Percentiles rank a stretch among this genome's conserved stretches.
phyloP scores from a whole-genome alignment of 2,113 vertebrate species.

The Clarias gariepinus region DNA sequence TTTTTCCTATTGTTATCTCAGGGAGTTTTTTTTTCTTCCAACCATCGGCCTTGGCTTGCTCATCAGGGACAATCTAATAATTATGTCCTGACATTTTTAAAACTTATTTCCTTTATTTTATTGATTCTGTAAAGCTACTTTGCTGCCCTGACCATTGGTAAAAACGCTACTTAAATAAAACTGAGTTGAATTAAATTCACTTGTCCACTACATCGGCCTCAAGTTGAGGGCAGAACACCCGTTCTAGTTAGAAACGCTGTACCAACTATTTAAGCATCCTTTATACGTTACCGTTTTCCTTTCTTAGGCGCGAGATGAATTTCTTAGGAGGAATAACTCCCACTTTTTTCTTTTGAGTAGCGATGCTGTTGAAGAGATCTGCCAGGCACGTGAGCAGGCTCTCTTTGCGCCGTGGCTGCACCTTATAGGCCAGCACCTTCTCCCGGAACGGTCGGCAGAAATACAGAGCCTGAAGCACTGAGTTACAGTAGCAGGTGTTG shows the following conservation, averaged over 20 bases:
- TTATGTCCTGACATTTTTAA: no score
- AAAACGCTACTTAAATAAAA: no score
- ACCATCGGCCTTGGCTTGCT: no score
- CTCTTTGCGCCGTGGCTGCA: conserved; percentile 88
- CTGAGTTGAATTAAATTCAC: no score
- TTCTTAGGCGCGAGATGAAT: conserved; percentile 88
- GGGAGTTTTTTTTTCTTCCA: no score
- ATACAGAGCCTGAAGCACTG: conserved; percentile 91
- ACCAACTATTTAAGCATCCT: not conserved
- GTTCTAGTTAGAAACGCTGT: not conserved
- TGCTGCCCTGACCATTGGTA: no score
- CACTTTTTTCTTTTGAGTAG: conserved; percentile 93
- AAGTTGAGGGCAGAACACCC: no score
- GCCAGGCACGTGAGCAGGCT: conserved; percentile 88
- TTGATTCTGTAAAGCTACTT: no score
- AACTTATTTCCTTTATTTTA: no score
- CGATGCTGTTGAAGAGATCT: conserved; percentile 92
- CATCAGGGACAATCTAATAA: no score
- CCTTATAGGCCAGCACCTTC: conserved; percentile 90
- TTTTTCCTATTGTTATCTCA: no score
- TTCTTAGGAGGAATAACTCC: conserved; percentile 93
- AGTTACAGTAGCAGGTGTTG: conserved; percentile 96
- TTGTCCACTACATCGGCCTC: not conserved
- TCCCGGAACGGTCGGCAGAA: conserved; percentile 93
- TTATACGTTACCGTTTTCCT: conserved; percentile 78